Percentiles rank a stretch among this genome's conserved stretches.
Conservation (phyloP, 1,140 invertebrate genomes). For the Phymastichus coffea region DNA sequence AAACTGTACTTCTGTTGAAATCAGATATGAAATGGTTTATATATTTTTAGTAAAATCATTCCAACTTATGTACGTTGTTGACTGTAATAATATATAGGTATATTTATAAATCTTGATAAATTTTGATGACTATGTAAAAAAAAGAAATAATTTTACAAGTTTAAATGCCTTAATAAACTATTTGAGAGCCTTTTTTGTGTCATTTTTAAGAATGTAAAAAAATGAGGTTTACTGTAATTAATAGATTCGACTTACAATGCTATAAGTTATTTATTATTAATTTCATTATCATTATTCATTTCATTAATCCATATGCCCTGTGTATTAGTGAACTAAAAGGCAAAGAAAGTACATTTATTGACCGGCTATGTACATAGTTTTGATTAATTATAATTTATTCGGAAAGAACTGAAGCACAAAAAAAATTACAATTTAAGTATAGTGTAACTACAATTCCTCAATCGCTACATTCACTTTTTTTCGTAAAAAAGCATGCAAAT, state of each 20-base stretch:
- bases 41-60: not conserved
- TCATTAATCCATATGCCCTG: not conserved
- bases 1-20: not conserved
- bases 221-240: too few species aligned
- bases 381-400: not conserved
- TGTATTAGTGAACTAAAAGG: not conserved
- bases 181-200: too few species aligned
- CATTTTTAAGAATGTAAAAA: too few species aligned
- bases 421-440: not conserved
- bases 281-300: too few species aligned
- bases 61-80: not conserved
- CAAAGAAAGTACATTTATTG: slow-evolving; percentile 7
- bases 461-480: not conserved
- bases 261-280: slow-evolving; percentile 7
- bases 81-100: too few species aligned
- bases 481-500: not conserved
- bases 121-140: slow-evolving; percentile 2
- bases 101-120: not conserved
- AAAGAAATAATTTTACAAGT: not conserved
- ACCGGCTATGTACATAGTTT: slow-evolving; percentile 10
- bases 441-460: not conserved
- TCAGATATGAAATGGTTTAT: not conserved
- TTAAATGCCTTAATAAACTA: too few species aligned
- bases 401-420: not conserved
- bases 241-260: too few species aligned